Percentiles rank a stretch among this genome's conserved stretches.
phyloP scores from a whole-genome alignment of 2,797 vertebrate genomes.

The Tenualosa ilisha region DNA sequence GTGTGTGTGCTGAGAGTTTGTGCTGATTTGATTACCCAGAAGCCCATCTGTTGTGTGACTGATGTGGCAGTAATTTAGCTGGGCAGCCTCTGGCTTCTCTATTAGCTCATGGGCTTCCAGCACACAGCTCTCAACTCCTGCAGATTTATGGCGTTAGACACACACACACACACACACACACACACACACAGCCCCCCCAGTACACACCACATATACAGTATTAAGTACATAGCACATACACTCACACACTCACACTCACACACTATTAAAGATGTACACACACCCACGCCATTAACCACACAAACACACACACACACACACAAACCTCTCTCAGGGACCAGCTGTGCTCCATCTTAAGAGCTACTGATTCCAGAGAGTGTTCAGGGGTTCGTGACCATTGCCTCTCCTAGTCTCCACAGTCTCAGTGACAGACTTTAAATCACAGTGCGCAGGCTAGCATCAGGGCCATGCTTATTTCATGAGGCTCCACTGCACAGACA shows the following conservation, averaged over 20 bases:
- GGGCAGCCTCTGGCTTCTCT: constrained; percentile 48
- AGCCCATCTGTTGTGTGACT: constrained; percentile 50
- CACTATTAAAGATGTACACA: not conserved
- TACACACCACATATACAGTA: constrained; percentile 19
- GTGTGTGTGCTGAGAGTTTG: constrained; percentile 34
- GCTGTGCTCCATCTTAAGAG: constrained; percentile 17
- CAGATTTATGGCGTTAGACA: constrained; percentile 52
- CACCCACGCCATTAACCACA: not conserved
- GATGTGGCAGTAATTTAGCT: constrained; percentile 58
- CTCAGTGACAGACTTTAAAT: constrained; percentile 60
- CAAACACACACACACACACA: constrained; percentile 13
- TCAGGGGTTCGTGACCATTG: constrained; percentile 54
- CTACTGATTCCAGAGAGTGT: constrained; percentile 14
- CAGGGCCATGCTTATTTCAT: constrained; percentile 76
- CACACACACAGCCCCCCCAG: constrained; percentile 2
- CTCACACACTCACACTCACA: not conserved
- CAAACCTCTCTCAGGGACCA: constrained; percentile 3
- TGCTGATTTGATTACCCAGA: constrained; percentile 47
- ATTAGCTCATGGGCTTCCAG: constrained; percentile 32
- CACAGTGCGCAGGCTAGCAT: constrained; percentile 61
- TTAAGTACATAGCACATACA: not conserved
- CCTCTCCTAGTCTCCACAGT: constrained; percentile 42
- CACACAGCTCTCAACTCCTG: constrained; percentile 54
- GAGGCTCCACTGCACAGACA: constrained; percentile 64
- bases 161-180: constrained; percentile 32